phyloP scores from a whole-genome alignment of 2,797 vertebrate genomes.

The Chiloscyllium punctatum region DNA sequence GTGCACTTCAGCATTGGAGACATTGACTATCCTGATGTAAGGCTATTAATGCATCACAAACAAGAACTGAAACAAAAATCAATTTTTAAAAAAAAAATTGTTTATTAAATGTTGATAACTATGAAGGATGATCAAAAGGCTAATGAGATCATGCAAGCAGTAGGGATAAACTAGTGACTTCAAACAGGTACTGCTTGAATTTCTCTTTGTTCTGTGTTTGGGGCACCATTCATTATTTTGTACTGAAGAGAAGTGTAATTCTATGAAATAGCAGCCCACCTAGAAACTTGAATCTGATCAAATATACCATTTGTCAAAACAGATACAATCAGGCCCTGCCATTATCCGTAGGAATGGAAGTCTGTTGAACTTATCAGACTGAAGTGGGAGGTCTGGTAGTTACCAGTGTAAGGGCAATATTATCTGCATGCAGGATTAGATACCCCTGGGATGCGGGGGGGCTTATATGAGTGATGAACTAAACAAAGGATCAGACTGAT shows the following conservation, averaged over 20 bases:
- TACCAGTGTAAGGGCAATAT: slow-evolving; percentile 30
- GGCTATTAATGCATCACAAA: background rate
- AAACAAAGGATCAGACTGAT: slow-evolving; percentile 35
- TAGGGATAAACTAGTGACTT: background rate
- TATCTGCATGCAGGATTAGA: slow-evolving; percentile 38
- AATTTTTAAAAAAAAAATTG: background rate
- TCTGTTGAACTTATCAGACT: slow-evolving; percentile 41
- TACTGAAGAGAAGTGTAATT: background rate
- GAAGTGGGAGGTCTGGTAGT: slow-evolving; percentile 36
- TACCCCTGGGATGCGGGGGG: slow-evolving; percentile 37
- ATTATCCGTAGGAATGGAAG: slow-evolving; percentile 39
- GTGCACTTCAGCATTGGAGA: background rate
- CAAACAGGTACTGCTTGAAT: background rate
- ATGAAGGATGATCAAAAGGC: background rate
- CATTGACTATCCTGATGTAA: background rate
- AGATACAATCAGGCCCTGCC: slow-evolving; percentile 38
- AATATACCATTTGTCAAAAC: slow-evolving; percentile 28
- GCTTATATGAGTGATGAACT: slow-evolving; percentile 37
- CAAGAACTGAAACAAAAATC: background rate
- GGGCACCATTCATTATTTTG: background rate
- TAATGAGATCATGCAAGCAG: background rate
- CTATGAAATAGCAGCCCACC: slow-evolving; percentile 27
- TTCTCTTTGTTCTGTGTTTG: background rate
- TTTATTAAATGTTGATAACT: background rate
- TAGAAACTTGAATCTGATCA: slow-evolving; percentile 35